Evolutionary conservation across 1,140 invertebrate species (phyloP), one percentile per base, ranked within the genome.

Genomic region (Sycophila sp.): DNA sequence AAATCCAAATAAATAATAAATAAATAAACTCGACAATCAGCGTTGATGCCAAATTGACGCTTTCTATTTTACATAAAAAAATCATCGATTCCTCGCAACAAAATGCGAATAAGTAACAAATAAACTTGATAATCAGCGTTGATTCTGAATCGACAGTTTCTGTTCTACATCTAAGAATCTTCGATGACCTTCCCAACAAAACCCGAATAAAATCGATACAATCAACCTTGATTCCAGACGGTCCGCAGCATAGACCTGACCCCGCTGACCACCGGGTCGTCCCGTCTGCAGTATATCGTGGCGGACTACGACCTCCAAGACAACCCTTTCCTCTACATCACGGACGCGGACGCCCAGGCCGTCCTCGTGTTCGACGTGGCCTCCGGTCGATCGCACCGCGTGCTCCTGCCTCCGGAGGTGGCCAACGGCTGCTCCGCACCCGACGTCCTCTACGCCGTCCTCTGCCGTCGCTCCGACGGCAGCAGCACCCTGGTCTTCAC

Each of bases 321-420:
- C 2, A 79, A 85, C 1, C 79, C 82, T 15, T 90, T 87, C 69
- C 78, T 90, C 15, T 91, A 91, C 75, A 85, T 91, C 2, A 89
- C 87, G 28, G 90, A 92, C 80, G 90, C 89, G 2, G 89, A 88
- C 1, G 85, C 87, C 15, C 80, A 88, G 17, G 87, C 90, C 0
- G 89, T 92, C 34, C 80, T 92, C 10, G 90, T 91, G 0, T 91
- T 88, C 69, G 90, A 92, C 73, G 86, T 91, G 1, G 84, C 85
- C 22, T 85, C 83, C 2, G 83, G 85, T 74, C 86, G 83, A 17
- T 89, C 90, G 5, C 90, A 88, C 64, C 82, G 89, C 34, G 87
- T 91, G 0, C 81, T 90, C 4, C 75, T 91, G 8, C 90, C 90
- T 0, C 86, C 87, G 69, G 87, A 83, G 0, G 84, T 89, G 0